Evolutionary conservation across 2,113 vertebrate species (phyloP).

Genomic region (Gorsachius goisagi): DNA sequence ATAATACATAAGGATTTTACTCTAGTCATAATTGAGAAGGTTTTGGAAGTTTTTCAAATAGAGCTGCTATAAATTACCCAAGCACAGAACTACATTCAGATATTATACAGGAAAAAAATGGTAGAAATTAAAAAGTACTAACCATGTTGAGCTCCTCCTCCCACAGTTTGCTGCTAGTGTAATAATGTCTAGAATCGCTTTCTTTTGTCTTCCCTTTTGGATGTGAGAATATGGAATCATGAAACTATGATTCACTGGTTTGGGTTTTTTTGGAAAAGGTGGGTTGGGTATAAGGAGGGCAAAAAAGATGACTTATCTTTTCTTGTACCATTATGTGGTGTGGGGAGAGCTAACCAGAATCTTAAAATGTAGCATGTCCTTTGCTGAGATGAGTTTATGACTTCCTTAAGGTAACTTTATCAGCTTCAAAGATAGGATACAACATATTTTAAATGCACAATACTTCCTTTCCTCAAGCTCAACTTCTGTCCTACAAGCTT

Average conservation of each 20-base stretch:
- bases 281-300: background rate
- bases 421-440: background rate
- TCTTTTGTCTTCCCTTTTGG: background rate
- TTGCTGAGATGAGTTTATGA: background rate
- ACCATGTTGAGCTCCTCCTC: background rate
- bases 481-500: background rate
- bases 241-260: background rate
- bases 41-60: background rate
- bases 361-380: background rate
- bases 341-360: background rate
- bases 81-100: background rate
- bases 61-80: background rate
- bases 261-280: background rate
- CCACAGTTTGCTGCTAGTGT: background rate
- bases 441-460: background rate
- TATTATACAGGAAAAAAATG: background rate
- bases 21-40: background rate
- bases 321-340: background rate
- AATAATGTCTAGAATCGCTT: background rate
- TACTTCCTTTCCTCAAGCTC: background rate
- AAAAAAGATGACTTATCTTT: background rate
- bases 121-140: background rate
- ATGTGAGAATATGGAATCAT: background rate
- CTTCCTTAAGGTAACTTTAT: background rate
- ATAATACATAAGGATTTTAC: background rate